Base-by-base conservation (phyloP, 2,888 invertebrate species). In the Hydropsyche betteni region DNA sequence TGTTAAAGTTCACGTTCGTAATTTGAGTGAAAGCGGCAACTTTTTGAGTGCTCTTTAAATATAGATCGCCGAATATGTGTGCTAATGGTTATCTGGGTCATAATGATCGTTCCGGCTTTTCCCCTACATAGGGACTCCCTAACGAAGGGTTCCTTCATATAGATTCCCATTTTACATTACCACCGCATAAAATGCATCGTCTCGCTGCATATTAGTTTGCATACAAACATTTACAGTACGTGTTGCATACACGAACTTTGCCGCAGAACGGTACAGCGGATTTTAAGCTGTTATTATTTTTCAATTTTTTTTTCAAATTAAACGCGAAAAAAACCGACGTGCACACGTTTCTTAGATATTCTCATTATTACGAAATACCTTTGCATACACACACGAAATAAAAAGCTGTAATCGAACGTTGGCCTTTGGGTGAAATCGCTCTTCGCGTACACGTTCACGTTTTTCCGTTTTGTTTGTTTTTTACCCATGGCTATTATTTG, bases 181-280 rank as follows among this genome's bases (percentile, higher is more conserved):
- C 36, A 64, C 64, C 64, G 34, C 64, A 64, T 64, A 64, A 64
- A 64, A 64, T 64, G 64, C 64, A 64, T 34, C 64, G 6, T 64
- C 36, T 64, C 58, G 58, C 24, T 58, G 58, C 58, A 64, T 34
- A 64, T 44, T 1, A 64, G 36, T 64, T 34, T 64, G 64, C 36
- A 16, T 64, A 64, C 34, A 33, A 64, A 12, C 8, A n/a, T 55
- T 16, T 16, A n/a, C 64, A 5, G 14, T 64, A 36, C 64, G 64
- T 36, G 36, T 64, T 64, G 64, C 34, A 10, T 10, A 44, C 44
- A 8, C 44, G 44, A 44, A 44, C 44, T 44, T 44, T 44, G 44
- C 44, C 44, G 6, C 44, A n/a, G 24, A 5, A 61, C 61, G 10
- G 24, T 33, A 61, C 34, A 33, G 14, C 24, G 24, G 10, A 44